Base-by-base conservation (phyloP, 2,888 invertebrate species). In the Trichogramma evanescens region DNA sequence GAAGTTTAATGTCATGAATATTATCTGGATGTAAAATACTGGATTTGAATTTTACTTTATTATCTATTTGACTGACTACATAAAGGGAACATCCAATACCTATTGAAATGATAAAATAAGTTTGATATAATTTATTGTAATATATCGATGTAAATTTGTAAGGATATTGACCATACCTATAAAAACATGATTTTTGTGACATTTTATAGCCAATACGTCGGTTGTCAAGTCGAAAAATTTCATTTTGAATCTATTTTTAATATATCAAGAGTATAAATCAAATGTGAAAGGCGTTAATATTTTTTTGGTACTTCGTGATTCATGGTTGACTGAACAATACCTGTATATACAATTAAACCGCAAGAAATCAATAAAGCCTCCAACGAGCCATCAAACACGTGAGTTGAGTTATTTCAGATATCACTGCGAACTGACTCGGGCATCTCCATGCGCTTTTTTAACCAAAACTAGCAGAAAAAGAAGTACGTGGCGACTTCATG, bases 171-270 rank as follows among this genome's bases (percentile, higher is more conserved):
- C 49, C 60, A 69, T 59, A 77, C 77, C 76, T 67, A 74, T 61
- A 58, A 74, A 70, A 58, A 76, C 60, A 40, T 68, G 67, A 55
- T 71, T 60, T 13, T 64, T 63, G 8, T 71, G 46, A 55, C 69
- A 71, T 41, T 69, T 69, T 50, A 76, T 66, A 9, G 72, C 71
- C 52, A 75, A 68, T 8, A 76, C 68, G 59, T 76, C 72, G 8
- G 71, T 70, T 9, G 38, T 60, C 3, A 62, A 38, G 44, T 62
- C 60, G 10, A 59, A 55, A 52, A 44, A 55, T 44, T 59, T 56
- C 62, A 62, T 62, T 45, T 50, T 58, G 26, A 26, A 26, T 26
- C 26, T 26, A 26, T 26, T 26, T 26, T 26, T 1, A 26, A 26
- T 26, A 26, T 26, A 26, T 26, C 26, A 26, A 26, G 26, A 26